Base-by-base conservation (phyloP, 2,888 invertebrate genomes). In the Acheta domesticus region DNA sequence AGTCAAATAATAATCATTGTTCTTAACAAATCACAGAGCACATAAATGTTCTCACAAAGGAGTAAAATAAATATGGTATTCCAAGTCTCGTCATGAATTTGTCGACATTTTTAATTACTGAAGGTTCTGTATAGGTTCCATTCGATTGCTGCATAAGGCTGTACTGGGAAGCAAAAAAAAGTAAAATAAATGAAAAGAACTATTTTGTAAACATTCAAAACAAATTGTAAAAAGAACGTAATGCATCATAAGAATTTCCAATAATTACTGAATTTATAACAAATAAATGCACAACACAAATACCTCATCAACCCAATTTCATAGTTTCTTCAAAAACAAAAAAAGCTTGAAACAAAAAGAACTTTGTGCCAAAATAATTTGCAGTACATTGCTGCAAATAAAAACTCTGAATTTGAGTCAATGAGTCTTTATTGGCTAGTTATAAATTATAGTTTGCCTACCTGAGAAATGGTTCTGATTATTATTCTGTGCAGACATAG, bases 391-490 rank as follows among this genome's bases (percentile, higher is more conserved):
- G 36, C 36, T 36, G 36, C 8, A 36, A 36, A 36, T 36, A 36
- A 36, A 36, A 36, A 36, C 36, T 36, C 8, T 36, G 36, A 36
- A 36, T 8, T 36, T 36, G 36, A 5, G 36, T 36, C 36, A 36
- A 36, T 36, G 36, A 36, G 36, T 36, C 5, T 36, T 36, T 36
- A 36, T 36, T 36, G 8, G 36, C 36, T 36, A 36, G 8, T 36
- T 8, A 36, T 8, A 36, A 5, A 36, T 36, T 8, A 36, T 36
- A 36, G 36, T 36, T 36, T 36, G 21, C 82, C 74, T 23, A 83
- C 83, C 83, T 82, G 83, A 83, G 80, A 82, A 83, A 80, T 82
- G 81, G 49, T 79, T 82, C 74, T 81, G 82, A 74, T 79, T 81
- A 78, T 79, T 82, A 48, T 80, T 79, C 73, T 79, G 79, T 2